These are phyloP conservation scores for Pristionchus pacificus DNA, from an alignment of 1,140 invertebrate species.

Conservation along the genomic window DNA sequence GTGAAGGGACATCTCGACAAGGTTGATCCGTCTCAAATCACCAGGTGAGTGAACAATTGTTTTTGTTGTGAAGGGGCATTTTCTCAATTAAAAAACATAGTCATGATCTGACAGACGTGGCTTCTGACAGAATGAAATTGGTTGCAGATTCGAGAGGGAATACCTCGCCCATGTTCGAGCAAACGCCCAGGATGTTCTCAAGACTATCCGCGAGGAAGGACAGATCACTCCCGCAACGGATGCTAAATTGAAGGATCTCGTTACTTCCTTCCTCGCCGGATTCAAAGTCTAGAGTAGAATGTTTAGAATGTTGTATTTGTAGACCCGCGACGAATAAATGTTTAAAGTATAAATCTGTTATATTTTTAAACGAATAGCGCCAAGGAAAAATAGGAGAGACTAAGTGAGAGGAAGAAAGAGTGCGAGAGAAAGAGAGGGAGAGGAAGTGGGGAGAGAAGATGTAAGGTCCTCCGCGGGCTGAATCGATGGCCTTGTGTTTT, in stretches of 20 bases:
- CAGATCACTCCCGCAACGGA: slow-evolving; percentile 85
- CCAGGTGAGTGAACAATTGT: slow-evolving; percentile 60
- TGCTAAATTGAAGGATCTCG: slow-evolving; percentile 87
- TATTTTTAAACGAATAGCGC: too few species aligned
- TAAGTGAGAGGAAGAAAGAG: too few species aligned
- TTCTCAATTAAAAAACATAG: not conserved
- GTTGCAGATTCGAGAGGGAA: slow-evolving; percentile 73
- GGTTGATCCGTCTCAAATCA: slow-evolving; percentile 94
- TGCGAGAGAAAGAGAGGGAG: too few species aligned
- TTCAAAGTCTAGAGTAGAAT: slow-evolving; percentile 63
- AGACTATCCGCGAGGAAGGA: slow-evolving; percentile 87
- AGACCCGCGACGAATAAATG: slow-evolving; percentile 2
- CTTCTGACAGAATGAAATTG: not conserved
- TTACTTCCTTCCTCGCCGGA: slow-evolving; percentile 79
- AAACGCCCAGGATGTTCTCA: slow-evolving; percentile 77
- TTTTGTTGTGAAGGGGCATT: not conserved
- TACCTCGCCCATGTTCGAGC: slow-evolving; percentile 64
- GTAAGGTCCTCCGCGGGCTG: not conserved
- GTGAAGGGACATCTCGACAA: slow-evolving; percentile 97
- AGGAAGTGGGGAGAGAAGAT: not conserved
- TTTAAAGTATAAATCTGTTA: too few species aligned
- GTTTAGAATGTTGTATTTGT: slow-evolving; percentile 19
- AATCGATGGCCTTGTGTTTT: slow-evolving; percentile 1
- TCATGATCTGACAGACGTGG: not conserved
- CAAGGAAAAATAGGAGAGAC: too few species aligned